Percentiles rank a stretch among this genome's conserved stretches.
Conservation (phyloP, 2,797 vertebrate genomes). For the Chiloscyllium punctatum region DNA sequence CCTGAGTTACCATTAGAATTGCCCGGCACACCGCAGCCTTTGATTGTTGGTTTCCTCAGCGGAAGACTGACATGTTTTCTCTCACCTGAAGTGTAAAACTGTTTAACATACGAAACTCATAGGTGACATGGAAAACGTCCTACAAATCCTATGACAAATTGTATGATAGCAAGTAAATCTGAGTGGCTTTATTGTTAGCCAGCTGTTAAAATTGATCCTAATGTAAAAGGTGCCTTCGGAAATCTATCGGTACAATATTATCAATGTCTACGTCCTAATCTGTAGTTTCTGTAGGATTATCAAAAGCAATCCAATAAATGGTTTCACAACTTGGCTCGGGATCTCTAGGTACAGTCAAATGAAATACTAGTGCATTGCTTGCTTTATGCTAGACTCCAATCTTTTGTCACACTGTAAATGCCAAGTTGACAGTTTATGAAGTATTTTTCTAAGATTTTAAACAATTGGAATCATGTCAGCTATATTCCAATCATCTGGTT, state of each 20-base stretch:
- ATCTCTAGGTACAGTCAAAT: background rate
- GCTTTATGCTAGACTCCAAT: background rate
- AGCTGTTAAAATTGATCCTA: background rate
- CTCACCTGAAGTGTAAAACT: background rate
- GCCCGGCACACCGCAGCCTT: background rate
- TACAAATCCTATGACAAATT: background rate
- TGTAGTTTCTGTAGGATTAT: background rate
- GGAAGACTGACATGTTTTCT: background rate
- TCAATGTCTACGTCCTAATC: background rate
- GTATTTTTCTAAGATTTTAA: background rate
- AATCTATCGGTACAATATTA: background rate
- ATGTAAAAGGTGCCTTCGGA: background rate
- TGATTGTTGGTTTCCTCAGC: background rate
- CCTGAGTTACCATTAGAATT: background rate
- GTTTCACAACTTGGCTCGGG: background rate
- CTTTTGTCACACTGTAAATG: background rate
- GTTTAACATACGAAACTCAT: background rate
- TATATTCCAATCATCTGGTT: background rate
- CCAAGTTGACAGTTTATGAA: conserved; percentile 3
- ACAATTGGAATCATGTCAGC: background rate
- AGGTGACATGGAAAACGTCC: background rate
- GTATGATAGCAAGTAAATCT: background rate
- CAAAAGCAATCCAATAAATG: background rate
- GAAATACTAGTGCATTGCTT: background rate
- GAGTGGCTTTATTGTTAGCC: background rate